phyloP scores from a whole-genome alignment of 2,797 vertebrate genomes.

The Arnoldichthys spilopterus region DNA sequence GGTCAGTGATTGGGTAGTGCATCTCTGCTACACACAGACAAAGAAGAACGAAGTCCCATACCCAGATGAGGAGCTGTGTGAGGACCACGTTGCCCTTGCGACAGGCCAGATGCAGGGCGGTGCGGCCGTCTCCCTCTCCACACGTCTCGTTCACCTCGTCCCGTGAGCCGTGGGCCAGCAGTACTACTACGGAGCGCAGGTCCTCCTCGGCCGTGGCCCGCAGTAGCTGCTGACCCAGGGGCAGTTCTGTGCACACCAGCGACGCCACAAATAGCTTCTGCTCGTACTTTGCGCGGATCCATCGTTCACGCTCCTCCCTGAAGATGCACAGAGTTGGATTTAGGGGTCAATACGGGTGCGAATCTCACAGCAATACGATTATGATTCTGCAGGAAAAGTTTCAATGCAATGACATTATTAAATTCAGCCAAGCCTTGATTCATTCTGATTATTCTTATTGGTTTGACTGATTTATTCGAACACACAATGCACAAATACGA shows the following conservation, averaged over 20 bases:
- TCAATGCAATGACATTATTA: too few species aligned
- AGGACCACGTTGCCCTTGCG: conserved; percentile 91
- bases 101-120: conserved; percentile 90
- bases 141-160: conserved; percentile 96
- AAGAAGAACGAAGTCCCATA: conserved; percentile 61
- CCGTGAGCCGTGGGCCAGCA: conserved; percentile 89
- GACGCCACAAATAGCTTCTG: conserved; percentile 95
- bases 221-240: conserved; percentile 91
- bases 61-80: conserved; percentile 95
- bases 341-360: not conserved
- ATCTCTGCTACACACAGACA: too few species aligned
- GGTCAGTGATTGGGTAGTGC: too few species aligned
- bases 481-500: too few species aligned
- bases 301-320: conserved; percentile 94
- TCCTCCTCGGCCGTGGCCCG: conserved; percentile 89
- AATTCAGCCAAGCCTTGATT: too few species aligned
- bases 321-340: conserved; percentile 5
- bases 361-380: not conserved
- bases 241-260: conserved; percentile 80
- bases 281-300: conserved; percentile 98
- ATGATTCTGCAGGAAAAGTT: not conserved
- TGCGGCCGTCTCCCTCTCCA: conserved; percentile 91
- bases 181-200: conserved; percentile 85
- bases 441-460: too few species aligned
- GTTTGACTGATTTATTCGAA: too few species aligned